A percentile compares a stretch with the other conserved stretches of the same genome.
These are phyloP conservation scores for Corythornis vintsioides DNA, from an alignment of 2,113 vertebrate species.

Conservation along the genomic window DNA sequence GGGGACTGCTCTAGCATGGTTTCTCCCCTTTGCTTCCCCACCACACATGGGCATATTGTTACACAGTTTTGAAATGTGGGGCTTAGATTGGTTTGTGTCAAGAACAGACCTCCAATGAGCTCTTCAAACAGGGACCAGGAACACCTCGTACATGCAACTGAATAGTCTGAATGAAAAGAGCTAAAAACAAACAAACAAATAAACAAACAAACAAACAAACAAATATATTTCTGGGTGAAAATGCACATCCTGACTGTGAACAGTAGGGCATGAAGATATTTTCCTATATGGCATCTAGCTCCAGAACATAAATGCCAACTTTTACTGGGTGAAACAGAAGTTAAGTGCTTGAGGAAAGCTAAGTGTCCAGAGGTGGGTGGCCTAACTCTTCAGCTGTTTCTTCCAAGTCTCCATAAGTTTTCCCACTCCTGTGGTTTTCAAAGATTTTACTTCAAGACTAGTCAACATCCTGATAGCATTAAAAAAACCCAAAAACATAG, in stretches of 20 bases:
- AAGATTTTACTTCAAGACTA: neutral
- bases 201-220: no score
- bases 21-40: neutral
- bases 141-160: neutral
- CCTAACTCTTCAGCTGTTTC: neutral
- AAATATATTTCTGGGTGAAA: neutral
- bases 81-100: neutral
- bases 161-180: neutral
- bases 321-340: neutral
- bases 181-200: neutral
- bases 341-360: neutral
- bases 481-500: neutral
- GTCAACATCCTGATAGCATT: neutral
- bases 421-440: neutral
- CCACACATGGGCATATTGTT: rapidly evolving
- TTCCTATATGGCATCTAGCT: neutral
- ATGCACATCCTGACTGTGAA: neutral
- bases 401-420: neutral
- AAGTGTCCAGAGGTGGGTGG: neutral
- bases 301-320: neutral
- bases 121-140: neutral
- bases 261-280: neutral
- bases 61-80: neutral
- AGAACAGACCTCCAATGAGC: neutral
- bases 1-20: neutral